Evolutionary conservation across 2,888 invertebrate genomes (phyloP).

Genomic region (Leptopterna dolabrata): DNA sequence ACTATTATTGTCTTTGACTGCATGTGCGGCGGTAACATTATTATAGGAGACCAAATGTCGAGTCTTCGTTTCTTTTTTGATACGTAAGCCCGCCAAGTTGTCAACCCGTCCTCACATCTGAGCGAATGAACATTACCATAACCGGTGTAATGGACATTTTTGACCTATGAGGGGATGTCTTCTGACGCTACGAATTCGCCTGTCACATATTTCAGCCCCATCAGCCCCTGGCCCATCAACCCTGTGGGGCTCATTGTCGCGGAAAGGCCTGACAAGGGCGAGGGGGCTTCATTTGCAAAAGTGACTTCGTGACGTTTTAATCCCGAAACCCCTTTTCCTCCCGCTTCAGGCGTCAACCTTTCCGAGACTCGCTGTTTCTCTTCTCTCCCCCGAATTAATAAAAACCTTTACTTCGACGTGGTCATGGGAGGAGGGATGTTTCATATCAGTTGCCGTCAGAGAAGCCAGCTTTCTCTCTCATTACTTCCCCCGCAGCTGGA

Average conservation of each 20-base stretch:
- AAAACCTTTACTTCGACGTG: conserved; percentile 9
- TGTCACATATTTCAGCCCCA: conserved; percentile 15
- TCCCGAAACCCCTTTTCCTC: conserved; percentile 26
- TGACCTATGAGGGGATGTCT: neutral
- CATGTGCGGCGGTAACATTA: no score
- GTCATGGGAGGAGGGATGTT: neutral
- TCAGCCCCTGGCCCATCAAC: neutral
- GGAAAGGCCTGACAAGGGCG: conserved; percentile 5
- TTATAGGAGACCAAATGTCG: neutral
- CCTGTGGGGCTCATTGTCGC: neutral
- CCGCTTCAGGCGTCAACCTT: conserved; percentile 33
- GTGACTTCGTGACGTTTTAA: conserved; percentile 51
- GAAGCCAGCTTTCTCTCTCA: conserved; percentile 40
- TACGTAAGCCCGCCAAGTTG: neutral
- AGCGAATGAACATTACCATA: conserved; percentile 36
- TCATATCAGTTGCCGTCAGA: conserved; percentile 41
- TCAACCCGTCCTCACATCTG: conserved; percentile 8
- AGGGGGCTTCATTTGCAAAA: conserved; percentile 43
- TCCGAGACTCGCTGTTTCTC: conserved; percentile 17
- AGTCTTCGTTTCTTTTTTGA: no score
- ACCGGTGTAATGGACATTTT: conserved; percentile 10
- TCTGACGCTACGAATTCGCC: neutral
- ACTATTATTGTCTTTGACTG: no score
- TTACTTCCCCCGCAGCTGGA: conserved; percentile 33
- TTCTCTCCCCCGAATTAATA: conserved; percentile 35